Evolutionary conservation across 2,888 invertebrate genomes (phyloP).

Genomic region (Clistopyga incitator): DNA sequence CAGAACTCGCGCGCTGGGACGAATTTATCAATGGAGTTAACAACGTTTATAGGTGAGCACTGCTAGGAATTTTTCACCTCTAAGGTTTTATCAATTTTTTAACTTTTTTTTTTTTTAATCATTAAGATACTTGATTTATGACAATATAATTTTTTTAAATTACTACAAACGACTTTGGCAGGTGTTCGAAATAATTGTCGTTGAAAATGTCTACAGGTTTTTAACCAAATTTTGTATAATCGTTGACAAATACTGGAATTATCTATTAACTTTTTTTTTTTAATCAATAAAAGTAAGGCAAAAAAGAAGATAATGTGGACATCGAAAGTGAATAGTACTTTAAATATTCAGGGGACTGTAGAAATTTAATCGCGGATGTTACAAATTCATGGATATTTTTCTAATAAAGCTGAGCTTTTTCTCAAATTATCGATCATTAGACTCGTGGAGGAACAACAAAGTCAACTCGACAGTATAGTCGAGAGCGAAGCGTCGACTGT

Average conservation of each 20-base stretch:
- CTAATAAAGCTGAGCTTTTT: constrained; percentile 1
- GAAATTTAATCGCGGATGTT: neutral
- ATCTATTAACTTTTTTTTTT: too few relatives aligned
- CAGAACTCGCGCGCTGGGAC: constrained; percentile 89
- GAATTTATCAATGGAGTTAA: constrained; percentile 89
- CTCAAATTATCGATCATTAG: constrained; percentile 64
- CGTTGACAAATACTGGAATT: too few relatives aligned
- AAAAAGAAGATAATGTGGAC: too few relatives aligned
- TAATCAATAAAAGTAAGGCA: too few relatives aligned
- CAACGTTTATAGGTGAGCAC: constrained; percentile 85
- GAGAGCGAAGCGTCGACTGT: constrained; percentile 88
- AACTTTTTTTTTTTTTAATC: too few relatives aligned
- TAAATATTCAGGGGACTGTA: neutral
- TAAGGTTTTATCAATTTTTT: neutral
- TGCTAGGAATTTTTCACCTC: neutral
- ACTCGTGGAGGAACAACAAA: constrained; percentile 78
- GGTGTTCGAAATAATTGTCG: too few relatives aligned
- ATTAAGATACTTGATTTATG: neutral
- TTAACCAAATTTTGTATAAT: too few relatives aligned
- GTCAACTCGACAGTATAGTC: constrained; percentile 86
- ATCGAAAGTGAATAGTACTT: too few relatives aligned
- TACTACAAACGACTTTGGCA: too few relatives aligned
- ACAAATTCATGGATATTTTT: neutral
- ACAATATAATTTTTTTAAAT: too few relatives aligned
- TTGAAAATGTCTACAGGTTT: too few relatives aligned